Conservation (phyloP, 2,888 invertebrate species). For the Cyrtodaria siliqua region DNA sequence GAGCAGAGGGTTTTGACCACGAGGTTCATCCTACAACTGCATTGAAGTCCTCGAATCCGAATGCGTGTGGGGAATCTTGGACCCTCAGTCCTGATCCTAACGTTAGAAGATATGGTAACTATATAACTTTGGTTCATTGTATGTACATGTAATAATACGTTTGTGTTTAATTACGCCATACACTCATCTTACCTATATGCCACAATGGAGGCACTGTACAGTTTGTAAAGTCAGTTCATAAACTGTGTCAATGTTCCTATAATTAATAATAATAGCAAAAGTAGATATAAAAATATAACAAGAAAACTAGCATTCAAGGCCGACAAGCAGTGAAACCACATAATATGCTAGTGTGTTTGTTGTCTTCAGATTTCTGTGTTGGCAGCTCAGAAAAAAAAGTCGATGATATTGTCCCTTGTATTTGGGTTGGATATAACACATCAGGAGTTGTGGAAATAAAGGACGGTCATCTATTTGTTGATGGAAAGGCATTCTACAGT, state of each 20-base stretch:
- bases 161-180: too few species aligned
- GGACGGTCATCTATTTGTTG: slow-evolving; percentile 48
- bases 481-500: slow-evolving; percentile 32
- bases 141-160: too few species aligned
- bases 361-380: slow-evolving; percentile 65
- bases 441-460: slow-evolving; percentile 60
- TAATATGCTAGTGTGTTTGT: too few species aligned
- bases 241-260: too few species aligned
- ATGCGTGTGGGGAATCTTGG: slow-evolving; percentile 55
- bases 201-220: too few species aligned
- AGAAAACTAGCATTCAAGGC: too few species aligned
- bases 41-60: slow-evolving; percentile 50
- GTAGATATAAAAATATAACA: too few species aligned
- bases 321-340: too few species aligned
- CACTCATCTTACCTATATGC: too few species aligned
- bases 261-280: too few species aligned
- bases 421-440: slow-evolving; percentile 59
- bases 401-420: slow-evolving; percentile 64
- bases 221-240: too few species aligned
- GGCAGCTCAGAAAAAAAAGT: slow-evolving; percentile 44
- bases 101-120: slow-evolving; percentile 63
- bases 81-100: slow-evolving; percentile 53
- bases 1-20: slow-evolving; percentile 52
- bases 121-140: neutral
- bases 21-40: slow-evolving; percentile 60